phyloP scores from a whole-genome alignment of 2,888 invertebrate genomes.

The Drosophila mayaguana region DNA sequence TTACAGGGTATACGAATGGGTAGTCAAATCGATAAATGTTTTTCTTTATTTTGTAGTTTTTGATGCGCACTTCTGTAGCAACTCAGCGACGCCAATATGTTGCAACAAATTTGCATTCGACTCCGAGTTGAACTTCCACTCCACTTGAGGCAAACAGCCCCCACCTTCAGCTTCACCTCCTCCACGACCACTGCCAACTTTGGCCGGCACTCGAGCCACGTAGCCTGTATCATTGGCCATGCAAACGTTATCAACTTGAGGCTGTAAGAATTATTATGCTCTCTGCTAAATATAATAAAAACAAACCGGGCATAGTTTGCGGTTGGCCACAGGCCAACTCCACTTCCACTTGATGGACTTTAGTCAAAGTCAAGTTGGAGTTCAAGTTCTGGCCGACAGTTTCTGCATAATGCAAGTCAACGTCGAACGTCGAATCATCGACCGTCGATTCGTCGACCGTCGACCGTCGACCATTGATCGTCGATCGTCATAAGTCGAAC shows the following conservation, averaged over 20 bases:
- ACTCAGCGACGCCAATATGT: slow-evolving; percentile 80
- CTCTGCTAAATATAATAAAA: slow-evolving; percentile 81
- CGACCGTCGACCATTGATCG: slow-evolving; percentile 28
- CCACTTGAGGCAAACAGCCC: slow-evolving; percentile 49
- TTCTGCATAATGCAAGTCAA: slow-evolving; percentile 68
- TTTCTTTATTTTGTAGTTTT: slow-evolving; percentile 21
- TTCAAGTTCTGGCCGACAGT: slow-evolving; percentile 73
- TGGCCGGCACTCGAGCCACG: slow-evolving; percentile 27
- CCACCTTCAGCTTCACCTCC: slow-evolving; percentile 9
- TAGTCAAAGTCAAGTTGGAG: slow-evolving; percentile 81
- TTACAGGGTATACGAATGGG: slow-evolving; percentile 49
- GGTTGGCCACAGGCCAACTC: slow-evolving; percentile 60
- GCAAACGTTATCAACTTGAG: slow-evolving; percentile 73
- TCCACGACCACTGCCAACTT: slow-evolving; percentile 14
- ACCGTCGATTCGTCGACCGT: slow-evolving; percentile 37
- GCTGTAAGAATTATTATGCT: slow-evolving; percentile 82
- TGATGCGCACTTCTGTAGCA: slow-evolving; percentile 74
- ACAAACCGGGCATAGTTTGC: slow-evolving; percentile 70
- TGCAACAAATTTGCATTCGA: slow-evolving; percentile 81
- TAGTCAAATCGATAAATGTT: slow-evolving; percentile 60
- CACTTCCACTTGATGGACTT: slow-evolving; percentile 81
- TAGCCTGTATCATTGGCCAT: slow-evolving; percentile 55
- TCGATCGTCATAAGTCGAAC: slow-evolving; percentile 19
- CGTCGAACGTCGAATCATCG: slow-evolving; percentile 34
- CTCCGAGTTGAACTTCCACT: slow-evolving; percentile 63